phyloP scores from a whole-genome alignment of 2,113 vertebrate species.

The Myxocyprinus asiaticus region DNA sequence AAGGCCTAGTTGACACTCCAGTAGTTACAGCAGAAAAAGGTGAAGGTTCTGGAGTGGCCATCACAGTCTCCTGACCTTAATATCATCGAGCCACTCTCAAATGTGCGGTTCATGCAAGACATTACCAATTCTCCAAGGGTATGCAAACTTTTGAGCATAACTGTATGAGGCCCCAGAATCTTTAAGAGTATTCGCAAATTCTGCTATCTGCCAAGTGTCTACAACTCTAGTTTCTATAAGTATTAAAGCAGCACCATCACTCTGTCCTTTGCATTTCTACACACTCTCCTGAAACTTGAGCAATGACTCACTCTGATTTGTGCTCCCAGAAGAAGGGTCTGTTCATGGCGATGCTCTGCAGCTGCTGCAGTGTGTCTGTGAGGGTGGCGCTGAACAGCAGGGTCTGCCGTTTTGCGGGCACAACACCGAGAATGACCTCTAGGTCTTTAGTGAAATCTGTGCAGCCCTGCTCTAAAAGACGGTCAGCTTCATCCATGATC shows the following conservation, averaged over 20 bases:
- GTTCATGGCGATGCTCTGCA: slow-evolving; percentile 85
- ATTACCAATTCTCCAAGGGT: no score
- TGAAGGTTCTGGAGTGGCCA: no score
- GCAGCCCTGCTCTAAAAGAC: slow-evolving; percentile 89
- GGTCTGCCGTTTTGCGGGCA: slow-evolving; percentile 83
- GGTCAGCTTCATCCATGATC: slow-evolving; percentile 93
- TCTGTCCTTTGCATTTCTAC: neutral
- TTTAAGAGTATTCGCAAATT: no score
- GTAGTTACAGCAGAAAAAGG: no score
- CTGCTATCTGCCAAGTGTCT: neutral
- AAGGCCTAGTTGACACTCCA: no score
- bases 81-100: no score
- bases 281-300: no score
- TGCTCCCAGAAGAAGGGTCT: slow-evolving; percentile 94
- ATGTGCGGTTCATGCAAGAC: no score
- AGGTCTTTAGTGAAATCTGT: slow-evolving; percentile 90
- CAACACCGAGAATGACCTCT: slow-evolving; percentile 79
- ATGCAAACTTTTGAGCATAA: no score
- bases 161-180: no score
- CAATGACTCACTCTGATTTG: slow-evolving; percentile 81
- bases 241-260: neutral
- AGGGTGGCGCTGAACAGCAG: slow-evolving; percentile 94
- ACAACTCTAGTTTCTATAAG: neutral
- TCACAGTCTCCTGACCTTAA: no score
- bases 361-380: slow-evolving; percentile 83